Evolutionary conservation across 2,113 vertebrate genomes (phyloP).

Genomic region (Pteropus alecto): DNA sequence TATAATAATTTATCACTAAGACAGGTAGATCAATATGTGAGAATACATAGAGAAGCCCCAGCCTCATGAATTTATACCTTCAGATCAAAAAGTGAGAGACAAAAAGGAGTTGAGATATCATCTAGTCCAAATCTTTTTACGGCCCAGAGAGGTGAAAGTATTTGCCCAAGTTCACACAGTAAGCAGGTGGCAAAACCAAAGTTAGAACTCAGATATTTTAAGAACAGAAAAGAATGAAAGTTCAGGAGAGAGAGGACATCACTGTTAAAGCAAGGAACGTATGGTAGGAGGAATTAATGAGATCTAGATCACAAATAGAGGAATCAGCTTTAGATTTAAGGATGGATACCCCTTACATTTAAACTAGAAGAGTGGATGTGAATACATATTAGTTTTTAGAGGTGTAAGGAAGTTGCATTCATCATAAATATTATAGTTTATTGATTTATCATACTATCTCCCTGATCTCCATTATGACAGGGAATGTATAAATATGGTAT

Average conservation of each 20-base stretch:
- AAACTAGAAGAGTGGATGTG: neutral
- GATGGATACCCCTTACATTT: neutral
- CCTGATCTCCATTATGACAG: neutral
- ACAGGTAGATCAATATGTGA: constrained; percentile 47
- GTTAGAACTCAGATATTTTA: neutral
- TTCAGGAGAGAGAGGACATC: neutral
- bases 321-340: neutral
- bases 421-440: neutral
- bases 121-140: neutral
- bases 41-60: neutral
- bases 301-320: neutral
- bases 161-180: neutral
- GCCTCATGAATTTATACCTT: neutral
- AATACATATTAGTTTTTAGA: neutral
- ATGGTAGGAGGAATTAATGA: neutral
- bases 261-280: neutral
- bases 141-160: neutral
- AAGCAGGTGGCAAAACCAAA: neutral
- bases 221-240: neutral
- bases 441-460: neutral
- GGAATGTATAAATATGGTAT: neutral
- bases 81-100: neutral
- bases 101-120: neutral
- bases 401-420: neutral
- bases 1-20: constrained; percentile 71